Base-by-base conservation (phyloP, 2,113 vertebrate species). In the Corythoichthys haematopterus region DNA sequence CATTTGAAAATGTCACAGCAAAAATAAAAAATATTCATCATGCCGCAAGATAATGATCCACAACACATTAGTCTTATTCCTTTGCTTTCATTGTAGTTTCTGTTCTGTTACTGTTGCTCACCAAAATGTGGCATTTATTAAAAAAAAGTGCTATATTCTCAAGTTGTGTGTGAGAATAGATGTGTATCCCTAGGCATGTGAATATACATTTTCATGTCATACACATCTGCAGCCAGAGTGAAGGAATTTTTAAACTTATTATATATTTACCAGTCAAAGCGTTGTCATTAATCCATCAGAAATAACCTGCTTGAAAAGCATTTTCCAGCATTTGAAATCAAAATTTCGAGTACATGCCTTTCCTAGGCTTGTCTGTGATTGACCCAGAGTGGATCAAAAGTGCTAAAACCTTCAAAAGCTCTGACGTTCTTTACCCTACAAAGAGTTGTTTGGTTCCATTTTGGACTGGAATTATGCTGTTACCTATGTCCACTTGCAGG, bases 361-460 rank as follows among this genome's bases (percentile, higher is more conserved):
- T 28, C n/a, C 1, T 15, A 33, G 4, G n/a, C 43, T 61, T 62
- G 12, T 33, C 11, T 33, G 1, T 37, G 16, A 4, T 38, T 61
- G 59, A 61, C 8, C 59, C 59, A 45, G 38, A 61, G 10, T 61
- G 16, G 16, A 1, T 40, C 8, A n/a, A 59, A 59, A 10, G 14
- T 59, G 15, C 37, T 61, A 16, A 61, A 61, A 43, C 58, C 38
- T 61, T 61, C 59, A 61, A 61, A 61, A 38, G 38, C n/a, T 10
- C 16, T 61, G 38, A 4, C 12, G 38, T 45, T 61, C 38, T 12
- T 61, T 20, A 43, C 9, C 15, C 11, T 9, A 43, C 38, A 61
- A 61, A 61, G n/a, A 61, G 16, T 38, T 35, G 4, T 16, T 61
- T 61, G 59, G 20, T 61, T 60, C 38, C 2, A 38, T 28, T 3